phyloP scores from a whole-genome alignment of 2,113 vertebrate species.

The Poicephalus gulielmi region DNA sequence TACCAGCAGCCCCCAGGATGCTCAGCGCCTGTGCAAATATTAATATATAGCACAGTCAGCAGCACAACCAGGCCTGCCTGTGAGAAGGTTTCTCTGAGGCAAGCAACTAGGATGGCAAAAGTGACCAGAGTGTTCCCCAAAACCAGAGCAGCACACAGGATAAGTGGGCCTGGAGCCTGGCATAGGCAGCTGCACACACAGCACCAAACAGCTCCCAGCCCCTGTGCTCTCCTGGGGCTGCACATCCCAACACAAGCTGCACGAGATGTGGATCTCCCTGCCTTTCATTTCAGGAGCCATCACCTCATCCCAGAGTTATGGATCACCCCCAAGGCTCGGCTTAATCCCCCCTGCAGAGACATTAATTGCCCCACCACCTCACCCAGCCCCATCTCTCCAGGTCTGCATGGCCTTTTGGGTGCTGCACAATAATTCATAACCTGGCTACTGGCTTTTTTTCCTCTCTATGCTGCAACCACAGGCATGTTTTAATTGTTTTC shows the following conservation, averaged over 20 bases:
- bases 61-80: background rate
- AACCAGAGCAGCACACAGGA: background rate
- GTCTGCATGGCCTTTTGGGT: background rate
- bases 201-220: background rate
- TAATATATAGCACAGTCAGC: conserved; percentile 43
- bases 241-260: accelerated
- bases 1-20: conserved; percentile 32
- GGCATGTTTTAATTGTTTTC: background rate
- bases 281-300: background rate
- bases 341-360: background rate
- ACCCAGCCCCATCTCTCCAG: background rate
- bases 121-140: background rate
- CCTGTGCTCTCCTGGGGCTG: background rate
- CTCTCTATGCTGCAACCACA: background rate
- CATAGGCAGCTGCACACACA: accelerated
- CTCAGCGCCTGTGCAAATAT: background rate
- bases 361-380: background rate
- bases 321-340: background rate
- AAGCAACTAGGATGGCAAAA: background rate
- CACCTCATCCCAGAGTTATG: background rate
- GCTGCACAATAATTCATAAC: background rate
- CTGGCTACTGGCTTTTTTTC: too few relatives aligned
- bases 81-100: background rate
- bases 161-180: accelerated
- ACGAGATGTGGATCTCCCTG: accelerated